Evolutionary conservation across 2,888 invertebrate genomes (phyloP).

Genomic region (Creontiades dilutus): DNA sequence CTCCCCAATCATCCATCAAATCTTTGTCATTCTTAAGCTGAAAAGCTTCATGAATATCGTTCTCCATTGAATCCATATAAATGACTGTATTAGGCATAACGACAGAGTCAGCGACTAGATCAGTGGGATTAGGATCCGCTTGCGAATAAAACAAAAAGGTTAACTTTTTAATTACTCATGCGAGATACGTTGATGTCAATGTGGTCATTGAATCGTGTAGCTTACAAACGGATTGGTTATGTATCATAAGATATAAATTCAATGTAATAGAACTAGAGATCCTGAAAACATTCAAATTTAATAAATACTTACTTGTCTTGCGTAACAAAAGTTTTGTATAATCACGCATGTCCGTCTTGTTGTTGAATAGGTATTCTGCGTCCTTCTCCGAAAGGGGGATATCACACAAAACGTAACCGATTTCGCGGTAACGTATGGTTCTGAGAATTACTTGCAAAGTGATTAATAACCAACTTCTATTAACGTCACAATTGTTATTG

Average conservation of each 20-base stretch:
- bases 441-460: slow-evolving; percentile 33
- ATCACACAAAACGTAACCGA: slow-evolving; percentile 63
- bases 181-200: too few relatives aligned
- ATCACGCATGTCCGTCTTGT: slow-evolving; percentile 29
- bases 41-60: neutral
- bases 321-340: neutral
- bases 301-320: too few relatives aligned
- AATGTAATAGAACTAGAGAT: too few relatives aligned
- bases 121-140: neutral
- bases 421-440: slow-evolving; percentile 39
- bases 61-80: neutral
- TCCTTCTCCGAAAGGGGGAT: slow-evolving; percentile 60
- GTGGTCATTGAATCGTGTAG: too few relatives aligned
- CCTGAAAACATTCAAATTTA: too few relatives aligned
- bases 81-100: slow-evolving; percentile 29
- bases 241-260: too few relatives aligned
- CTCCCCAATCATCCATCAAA: slow-evolving; percentile 28
- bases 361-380: slow-evolving; percentile 58
- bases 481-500: slow-evolving; percentile 57
- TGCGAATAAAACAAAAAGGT: neutral
- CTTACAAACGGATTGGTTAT: too few relatives aligned
- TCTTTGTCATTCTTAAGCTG: neutral
- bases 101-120: neutral
- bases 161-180: neutral
- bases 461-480: slow-evolving; percentile 52